Evolutionary conservation across 2,797 vertebrate species (phyloP).

Genomic region (Dermochelys coriacea): DNA sequence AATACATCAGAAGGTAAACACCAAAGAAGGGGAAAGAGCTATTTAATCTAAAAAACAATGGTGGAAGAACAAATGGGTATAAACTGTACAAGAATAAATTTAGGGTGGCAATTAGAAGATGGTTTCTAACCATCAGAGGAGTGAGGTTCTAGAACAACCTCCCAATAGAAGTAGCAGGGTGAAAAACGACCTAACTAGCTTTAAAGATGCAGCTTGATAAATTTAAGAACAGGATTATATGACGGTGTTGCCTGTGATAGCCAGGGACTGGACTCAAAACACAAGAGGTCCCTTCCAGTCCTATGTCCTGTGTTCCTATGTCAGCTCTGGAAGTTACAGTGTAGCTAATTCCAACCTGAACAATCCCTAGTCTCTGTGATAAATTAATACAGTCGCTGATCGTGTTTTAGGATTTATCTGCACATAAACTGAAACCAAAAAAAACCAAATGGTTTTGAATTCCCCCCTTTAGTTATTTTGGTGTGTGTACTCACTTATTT

Average conservation of each 20-base stretch:
- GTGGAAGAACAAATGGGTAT: not conserved
- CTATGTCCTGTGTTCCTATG: not conserved
- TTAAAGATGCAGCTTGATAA: not conserved
- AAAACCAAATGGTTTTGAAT: conserved; percentile 61
- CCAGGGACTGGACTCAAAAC: not conserved
- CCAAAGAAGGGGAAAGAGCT: not conserved
- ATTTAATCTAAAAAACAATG: not conserved
- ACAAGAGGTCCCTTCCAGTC: not conserved
- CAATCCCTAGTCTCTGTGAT: conserved; percentile 67
- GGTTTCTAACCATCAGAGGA: not conserved
- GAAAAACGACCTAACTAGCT: not conserved
- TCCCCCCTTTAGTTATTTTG: conserved; percentile 45
- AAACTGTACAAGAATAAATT: not conserved
- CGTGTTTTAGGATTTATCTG: conserved; percentile 47
- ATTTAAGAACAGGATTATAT: not conserved
- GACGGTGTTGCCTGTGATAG: not conserved
- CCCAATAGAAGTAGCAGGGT: not conserved
- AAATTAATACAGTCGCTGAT: conserved; percentile 69
- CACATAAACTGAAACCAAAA: conserved; percentile 30
- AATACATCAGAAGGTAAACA: not conserved
- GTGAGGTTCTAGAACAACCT: not conserved
- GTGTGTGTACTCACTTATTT: conserved; percentile 63
- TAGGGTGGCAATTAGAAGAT: not conserved
- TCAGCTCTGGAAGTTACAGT: conserved; percentile 64
- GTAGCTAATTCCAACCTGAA: conserved; percentile 73